Base-by-base conservation (phyloP, 2,888 invertebrate species). In the Clunio marinus region DNA sequence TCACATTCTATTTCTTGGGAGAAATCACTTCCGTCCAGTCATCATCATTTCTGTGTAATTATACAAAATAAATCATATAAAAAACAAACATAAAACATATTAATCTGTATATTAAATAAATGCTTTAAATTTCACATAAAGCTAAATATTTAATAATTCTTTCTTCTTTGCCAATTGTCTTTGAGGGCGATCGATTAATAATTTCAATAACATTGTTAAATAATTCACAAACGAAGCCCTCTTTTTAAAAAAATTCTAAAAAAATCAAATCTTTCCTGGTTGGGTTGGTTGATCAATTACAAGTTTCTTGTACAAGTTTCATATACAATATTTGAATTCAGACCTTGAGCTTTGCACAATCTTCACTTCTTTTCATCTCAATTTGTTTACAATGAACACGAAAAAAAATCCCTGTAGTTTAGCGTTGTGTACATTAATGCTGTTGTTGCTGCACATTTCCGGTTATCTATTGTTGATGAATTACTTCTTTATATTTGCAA, bases 41-140 rank as follows among this genome's bases (percentile, higher is more conserved):
- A 13, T 5, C 51, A 3, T 17, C 51, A 51, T 22, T 51, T 51
- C 22, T 17, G 5, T 51, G n/a, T 51, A 22, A 51, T 51, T 51
- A 3, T 35, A 32, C 22, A 60, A 60, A 60, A 35, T 60, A 60
- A 60, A 60, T 35, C 37, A 60, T 60, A 60, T 25, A 60, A 60
- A 60, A 24, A 60, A 60, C 32, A 32, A 57, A 57, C 28, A 37
- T 60, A 46, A 65, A 45, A 65, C 13, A 59, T 15, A 25, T n/a
- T 45, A 7, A 13, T 32, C 27, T 60, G 5, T 35, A 7, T 41
- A 63, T 63, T 68, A 68, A 68, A 68, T 58, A 68, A 68, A 68
- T 68, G 68, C 68, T 68, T 68, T 68, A 68, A 41, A 65, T 5
- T 24, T 25, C 13, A n/a, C 15, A 25, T 68, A 68, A 68, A 68